phyloP scores from a whole-genome alignment of 37 sponge, comb jelly and placozoan genomes.

The Ephydatia muelleri region DNA sequence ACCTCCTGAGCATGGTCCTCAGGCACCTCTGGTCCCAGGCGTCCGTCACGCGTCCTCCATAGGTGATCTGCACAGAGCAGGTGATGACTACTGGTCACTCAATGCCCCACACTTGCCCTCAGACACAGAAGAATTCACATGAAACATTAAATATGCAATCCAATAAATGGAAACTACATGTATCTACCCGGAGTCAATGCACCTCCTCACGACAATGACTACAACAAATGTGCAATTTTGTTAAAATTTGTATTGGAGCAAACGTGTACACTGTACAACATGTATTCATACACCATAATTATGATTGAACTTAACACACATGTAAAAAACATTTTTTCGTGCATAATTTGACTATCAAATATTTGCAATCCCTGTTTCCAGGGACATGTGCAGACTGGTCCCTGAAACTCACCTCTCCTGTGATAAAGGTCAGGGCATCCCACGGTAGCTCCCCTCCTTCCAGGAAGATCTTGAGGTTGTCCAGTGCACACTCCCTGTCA shows the following conservation, averaged over 20 bases:
- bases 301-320: too few relatives aligned
- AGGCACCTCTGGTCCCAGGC: conserved; percentile 96
- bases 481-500: conserved; percentile 95
- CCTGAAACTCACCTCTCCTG: conserved; percentile 80
- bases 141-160: neutral
- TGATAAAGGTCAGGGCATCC: conserved; percentile 97
- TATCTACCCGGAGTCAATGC: too few relatives aligned
- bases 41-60: conserved; percentile 99
- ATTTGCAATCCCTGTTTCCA: neutral
- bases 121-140: neutral
- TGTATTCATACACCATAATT: too few relatives aligned
- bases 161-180: too few relatives aligned
- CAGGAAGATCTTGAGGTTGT: conserved; percentile 94
- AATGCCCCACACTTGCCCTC: neutral
- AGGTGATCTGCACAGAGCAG: conserved; percentile 81
- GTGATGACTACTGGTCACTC: too few relatives aligned
- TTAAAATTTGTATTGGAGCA: too few relatives aligned
- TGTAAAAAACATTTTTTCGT: too few relatives aligned
- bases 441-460: conserved; percentile 94
- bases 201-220: too few relatives aligned
- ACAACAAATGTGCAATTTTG: too few relatives aligned
- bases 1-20: conserved; percentile 86
- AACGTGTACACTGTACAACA: too few relatives aligned
- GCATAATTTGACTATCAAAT: neutral
- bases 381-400: neutral